A percentile compares a stretch with the other conserved stretches of the same genome.
These are phyloP conservation scores for Netelia inedita DNA, from an alignment of 2,888 invertebrate genomes.

Conservation along the genomic window DNA sequence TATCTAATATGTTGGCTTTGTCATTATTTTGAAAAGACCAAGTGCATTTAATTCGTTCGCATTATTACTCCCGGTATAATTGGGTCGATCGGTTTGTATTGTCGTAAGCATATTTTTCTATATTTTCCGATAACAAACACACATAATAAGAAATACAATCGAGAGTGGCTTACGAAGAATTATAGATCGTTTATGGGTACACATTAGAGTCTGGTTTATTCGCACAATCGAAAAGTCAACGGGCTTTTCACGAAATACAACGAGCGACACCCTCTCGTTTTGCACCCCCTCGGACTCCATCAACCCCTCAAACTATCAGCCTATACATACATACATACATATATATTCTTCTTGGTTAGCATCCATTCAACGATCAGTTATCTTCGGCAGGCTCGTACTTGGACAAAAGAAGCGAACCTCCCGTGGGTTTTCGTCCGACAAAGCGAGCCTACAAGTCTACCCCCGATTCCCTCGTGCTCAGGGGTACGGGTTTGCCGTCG, in stretches of 20 bases:
- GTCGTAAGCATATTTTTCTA: neutral
- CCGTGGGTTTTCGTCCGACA: constrained; percentile 31
- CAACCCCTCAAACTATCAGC: constrained; percentile 10
- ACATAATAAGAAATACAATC: neutral
- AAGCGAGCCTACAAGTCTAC: constrained; percentile 42
- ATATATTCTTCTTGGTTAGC: constrained; percentile 24
- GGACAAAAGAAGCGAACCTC: constrained; percentile 48
- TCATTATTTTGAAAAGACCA: too few relatives aligned
- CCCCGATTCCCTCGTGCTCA: constrained; percentile 26
- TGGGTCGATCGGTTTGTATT: neutral
- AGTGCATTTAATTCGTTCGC: too few relatives aligned
- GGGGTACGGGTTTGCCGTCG: constrained; percentile 1
- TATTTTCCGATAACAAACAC: neutral
- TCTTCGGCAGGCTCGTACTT: constrained; percentile 50
- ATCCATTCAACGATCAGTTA: constrained; percentile 57
- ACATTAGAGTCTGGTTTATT: constrained; percentile 51
- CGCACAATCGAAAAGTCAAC: constrained; percentile 51
- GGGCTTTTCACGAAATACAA: constrained; percentile 49
- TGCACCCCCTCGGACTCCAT: neutral
- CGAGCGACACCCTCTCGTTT: constrained; percentile 20
- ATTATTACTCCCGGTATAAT: too few relatives aligned
- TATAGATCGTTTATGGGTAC: constrained; percentile 7
- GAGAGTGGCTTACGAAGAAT: constrained; percentile 11
- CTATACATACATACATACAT: neutral
- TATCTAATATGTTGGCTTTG: too few relatives aligned